Conservation (phyloP, 2,797 vertebrate genomes). For the Cyprinodon diabolis region DNA sequence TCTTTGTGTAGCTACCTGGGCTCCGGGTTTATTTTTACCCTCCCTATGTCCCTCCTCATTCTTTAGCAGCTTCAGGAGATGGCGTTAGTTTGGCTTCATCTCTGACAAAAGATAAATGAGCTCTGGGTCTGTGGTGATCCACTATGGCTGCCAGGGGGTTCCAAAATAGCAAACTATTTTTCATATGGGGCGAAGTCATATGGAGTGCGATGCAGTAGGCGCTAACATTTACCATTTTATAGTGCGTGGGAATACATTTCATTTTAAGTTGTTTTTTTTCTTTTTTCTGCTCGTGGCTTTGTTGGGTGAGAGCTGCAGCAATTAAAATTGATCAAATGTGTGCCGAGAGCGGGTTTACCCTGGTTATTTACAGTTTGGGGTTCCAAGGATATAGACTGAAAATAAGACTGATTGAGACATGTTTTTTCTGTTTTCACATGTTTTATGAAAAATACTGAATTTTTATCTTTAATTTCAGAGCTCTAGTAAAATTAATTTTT, state of each 20-base stretch:
- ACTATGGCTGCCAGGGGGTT: slow-evolving; percentile 98
- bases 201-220: slow-evolving; percentile 95
- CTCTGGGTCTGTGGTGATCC: slow-evolving; percentile 96
- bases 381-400: slow-evolving; percentile 25
- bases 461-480: slow-evolving; percentile 50
- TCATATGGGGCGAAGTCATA: slow-evolving; percentile 98
- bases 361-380: slow-evolving; percentile 17
- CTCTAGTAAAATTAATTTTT: slow-evolving; percentile 48
- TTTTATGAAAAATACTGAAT: slow-evolving; percentile 32
- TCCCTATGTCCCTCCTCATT: slow-evolving; percentile 90
- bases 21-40: slow-evolving; percentile 94
- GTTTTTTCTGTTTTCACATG: slow-evolving; percentile 42
- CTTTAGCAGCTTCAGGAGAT: slow-evolving; percentile 96
- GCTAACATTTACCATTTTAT: slow-evolving; percentile 88
- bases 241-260: slow-evolving; percentile 88
- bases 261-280: slow-evolving; percentile 75
- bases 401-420: slow-evolving; percentile 27
- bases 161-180: slow-evolving; percentile 99
- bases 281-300: slow-evolving; percentile 78
- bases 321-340: slow-evolving; percentile 63
- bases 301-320: slow-evolving; percentile 58
- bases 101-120: slow-evolving; percentile 99
- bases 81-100: slow-evolving; percentile 97
- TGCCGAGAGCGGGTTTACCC: slow-evolving; percentile 24
- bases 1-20: slow-evolving; percentile 86